Percentiles rank a stretch among this genome's conserved stretches.
phyloP scores from a whole-genome alignment of 2,888 invertebrate genomes.

The Microdon myrmicae region DNA sequence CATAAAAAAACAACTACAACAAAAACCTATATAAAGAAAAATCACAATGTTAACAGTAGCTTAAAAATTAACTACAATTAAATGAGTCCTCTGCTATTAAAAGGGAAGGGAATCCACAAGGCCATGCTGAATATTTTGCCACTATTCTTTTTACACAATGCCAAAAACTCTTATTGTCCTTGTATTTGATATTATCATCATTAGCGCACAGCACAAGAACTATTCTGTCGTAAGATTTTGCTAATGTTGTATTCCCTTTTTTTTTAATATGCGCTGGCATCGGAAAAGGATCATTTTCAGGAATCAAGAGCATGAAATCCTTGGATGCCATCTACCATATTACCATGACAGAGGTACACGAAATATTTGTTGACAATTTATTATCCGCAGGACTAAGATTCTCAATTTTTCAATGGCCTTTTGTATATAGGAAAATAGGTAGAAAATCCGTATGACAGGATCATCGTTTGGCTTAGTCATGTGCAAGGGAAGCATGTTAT shows the following conservation, averaged over 20 bases:
- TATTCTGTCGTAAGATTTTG: slow-evolving; percentile 7
- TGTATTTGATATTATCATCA: slow-evolving; percentile 41
- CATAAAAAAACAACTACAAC: no score
- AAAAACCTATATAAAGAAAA: no score
- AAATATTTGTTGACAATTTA: slow-evolving; percentile 50
- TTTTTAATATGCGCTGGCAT: neutral
- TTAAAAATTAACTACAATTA: slow-evolving; percentile 47
- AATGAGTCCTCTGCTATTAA: slow-evolving; percentile 29
- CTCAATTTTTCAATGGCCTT: slow-evolving; percentile 28
- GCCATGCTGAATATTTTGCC: slow-evolving; percentile 18
- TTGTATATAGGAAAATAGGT: slow-evolving; percentile 8
- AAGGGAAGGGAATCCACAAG: slow-evolving; percentile 26
- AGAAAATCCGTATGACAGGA: slow-evolving; percentile 24
- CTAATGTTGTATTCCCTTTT: slow-evolving; percentile 9
- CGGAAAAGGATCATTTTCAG: slow-evolving; percentile 41
- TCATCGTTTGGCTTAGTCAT: slow-evolving; percentile 43
- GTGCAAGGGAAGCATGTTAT: slow-evolving; percentile 44
- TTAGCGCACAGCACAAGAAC: slow-evolving; percentile 15
- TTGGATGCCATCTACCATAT: slow-evolving; percentile 23
- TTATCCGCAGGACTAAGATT: slow-evolving; percentile 46
- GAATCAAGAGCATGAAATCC: slow-evolving; percentile 50
- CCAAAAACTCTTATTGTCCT: slow-evolving; percentile 25
- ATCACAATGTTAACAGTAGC: slow-evolving; percentile 35
- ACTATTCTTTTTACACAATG: slow-evolving; percentile 36
- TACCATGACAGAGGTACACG: neutral